Evolutionary conservation across 2,113 vertebrate genomes (phyloP).

Genomic region (Eudorcas thomsonii): DNA sequence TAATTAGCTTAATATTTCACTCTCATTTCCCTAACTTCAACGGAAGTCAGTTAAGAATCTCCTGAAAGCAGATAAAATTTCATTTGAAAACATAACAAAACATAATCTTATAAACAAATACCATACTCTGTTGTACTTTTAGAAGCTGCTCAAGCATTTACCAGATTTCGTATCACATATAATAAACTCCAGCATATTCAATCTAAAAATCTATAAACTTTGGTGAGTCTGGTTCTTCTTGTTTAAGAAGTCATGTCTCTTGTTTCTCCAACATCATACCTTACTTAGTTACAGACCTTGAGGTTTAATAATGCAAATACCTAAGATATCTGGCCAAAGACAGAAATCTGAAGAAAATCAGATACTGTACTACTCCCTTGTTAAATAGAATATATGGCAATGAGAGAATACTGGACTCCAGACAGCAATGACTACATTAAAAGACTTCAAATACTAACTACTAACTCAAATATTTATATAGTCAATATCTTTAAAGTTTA

Average conservation of each 20-base stretch:
- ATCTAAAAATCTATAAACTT: background rate
- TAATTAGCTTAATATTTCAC: background rate
- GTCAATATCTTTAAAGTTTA: background rate
- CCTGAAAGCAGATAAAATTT: background rate
- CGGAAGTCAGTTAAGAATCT: background rate
- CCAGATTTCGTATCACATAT: background rate
- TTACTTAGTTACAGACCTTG: background rate
- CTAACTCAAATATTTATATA: background rate
- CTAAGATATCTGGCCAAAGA: background rate
- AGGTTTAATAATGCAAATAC: background rate
- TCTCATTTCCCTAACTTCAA: background rate
- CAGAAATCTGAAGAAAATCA: background rate
- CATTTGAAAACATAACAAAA: constrained; percentile 25
- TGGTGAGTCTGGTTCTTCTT: background rate
- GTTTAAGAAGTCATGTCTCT: background rate
- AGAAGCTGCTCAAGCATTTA: constrained; percentile 8
- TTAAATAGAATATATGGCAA: background rate
- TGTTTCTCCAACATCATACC: background rate
- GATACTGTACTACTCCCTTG: background rate
- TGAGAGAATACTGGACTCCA: background rate
- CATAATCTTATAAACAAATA: background rate
- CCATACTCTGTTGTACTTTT: background rate
- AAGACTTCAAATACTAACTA: background rate
- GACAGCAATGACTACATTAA: background rate
- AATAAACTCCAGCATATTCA: background rate